Evolutionary conservation across 2,113 vertebrate species (phyloP), one percentile per base, ranked within the genome.

Genomic region (Xyliphius kryptos): DNA sequence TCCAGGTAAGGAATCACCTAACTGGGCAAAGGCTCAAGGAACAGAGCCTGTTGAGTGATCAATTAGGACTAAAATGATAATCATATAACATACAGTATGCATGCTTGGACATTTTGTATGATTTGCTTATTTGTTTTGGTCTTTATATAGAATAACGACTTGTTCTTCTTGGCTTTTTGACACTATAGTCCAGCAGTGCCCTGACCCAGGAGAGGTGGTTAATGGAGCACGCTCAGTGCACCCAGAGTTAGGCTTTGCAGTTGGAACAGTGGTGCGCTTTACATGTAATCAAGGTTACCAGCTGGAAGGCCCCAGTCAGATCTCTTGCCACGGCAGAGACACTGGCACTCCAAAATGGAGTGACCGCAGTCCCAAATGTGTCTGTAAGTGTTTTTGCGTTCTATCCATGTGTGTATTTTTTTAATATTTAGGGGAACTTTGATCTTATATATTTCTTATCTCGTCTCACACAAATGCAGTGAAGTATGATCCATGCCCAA

Each of bases 311-410:
- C 90, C 89, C 0, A 85, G 83, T 3, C 85, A 89, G 11, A 91
- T 95, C 70, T 91, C 91, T 21, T 95, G 92, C 81, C 90, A 92
- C 13, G 91, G 87, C 32, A 85, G 91, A n/a, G 92, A 94, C 81
- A 92, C 91, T 0, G 90, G 90, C 22, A 92, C 87, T 9, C 92
- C 92, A 32, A 94, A 93, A 71, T 94, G 92, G 92, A 95, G 92
- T 1, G 92, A 93, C 78, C 88, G 89, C 52, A 89, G 90, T 70
- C 92, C 92, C 8, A 93, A 93, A 64, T 95, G 92, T 82, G 90
- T 94, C 83, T 83, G 92, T 95, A 78, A 91, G 92, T 92, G 38
- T 8, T 12, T 13, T 12, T 36, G n/a, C n/a, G n/a, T 51, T 26
- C 10, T 46, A 36, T 52, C 8, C 12, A 5, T 68, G 40, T n/a